Conservation (phyloP, 2,113 vertebrate species). For the Corythoichthys intestinalis region DNA sequence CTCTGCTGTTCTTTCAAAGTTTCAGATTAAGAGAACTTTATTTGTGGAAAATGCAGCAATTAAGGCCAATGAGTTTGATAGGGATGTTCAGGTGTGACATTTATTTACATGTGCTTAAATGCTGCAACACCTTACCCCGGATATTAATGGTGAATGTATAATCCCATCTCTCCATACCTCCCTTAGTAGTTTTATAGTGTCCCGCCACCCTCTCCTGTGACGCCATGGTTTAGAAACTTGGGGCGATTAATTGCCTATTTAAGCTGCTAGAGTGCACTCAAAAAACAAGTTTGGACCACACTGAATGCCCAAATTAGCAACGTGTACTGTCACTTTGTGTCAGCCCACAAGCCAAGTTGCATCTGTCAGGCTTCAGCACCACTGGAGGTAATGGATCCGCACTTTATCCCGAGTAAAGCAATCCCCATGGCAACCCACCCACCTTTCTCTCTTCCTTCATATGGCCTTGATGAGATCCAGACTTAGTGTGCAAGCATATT, state of each 20-base stretch:
- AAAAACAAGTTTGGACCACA: constrained; percentile 19
- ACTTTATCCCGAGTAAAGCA: constrained; percentile 60
- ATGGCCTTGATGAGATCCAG: constrained; percentile 80
- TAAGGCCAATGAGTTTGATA: neutral
- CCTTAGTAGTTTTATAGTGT: constrained; percentile 70
- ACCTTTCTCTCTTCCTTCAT: constrained; percentile 62
- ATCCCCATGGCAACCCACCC: constrained; percentile 51
- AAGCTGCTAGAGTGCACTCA: constrained; percentile 32
- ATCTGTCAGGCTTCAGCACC: constrained; percentile 64
- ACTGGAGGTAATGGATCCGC: constrained; percentile 59
- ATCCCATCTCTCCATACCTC: constrained; percentile 65
- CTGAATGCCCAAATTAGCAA: constrained; percentile 20
- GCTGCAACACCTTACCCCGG: neutral
- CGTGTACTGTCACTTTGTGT: constrained; percentile 20
- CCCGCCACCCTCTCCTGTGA: constrained; percentile 66
- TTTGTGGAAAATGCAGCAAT: neutral
- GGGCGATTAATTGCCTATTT: constrained; percentile 43
- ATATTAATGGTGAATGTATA: constrained; percentile 66
- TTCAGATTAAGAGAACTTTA: constrained; percentile 47
- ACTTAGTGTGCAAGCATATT: constrained; percentile 74
- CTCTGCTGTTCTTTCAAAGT: constrained; percentile 25
- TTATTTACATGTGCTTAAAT: neutral
- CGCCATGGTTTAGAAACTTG: constrained; percentile 59
- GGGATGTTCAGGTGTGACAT: neutral
- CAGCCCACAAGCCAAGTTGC: constrained; percentile 44